phyloP scores from a whole-genome alignment of 1,140 invertebrate genomes.

The Drosophila triauraria region DNA sequence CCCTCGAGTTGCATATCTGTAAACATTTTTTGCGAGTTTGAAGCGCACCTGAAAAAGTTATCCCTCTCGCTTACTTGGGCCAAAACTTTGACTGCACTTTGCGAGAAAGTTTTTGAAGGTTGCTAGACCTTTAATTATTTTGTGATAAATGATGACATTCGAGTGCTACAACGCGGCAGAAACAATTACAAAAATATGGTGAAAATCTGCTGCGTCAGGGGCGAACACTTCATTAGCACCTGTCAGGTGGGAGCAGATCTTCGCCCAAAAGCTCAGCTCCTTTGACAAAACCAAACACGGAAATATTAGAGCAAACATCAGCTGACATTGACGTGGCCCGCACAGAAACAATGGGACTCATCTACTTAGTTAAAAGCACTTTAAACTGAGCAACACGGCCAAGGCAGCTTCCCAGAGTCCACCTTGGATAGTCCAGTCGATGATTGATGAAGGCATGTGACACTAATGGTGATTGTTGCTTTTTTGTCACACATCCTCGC shows the following conservation, averaged over 20 bases:
- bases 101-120: conserved; percentile 44
- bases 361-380: conserved; percentile 77
- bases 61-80: conserved; percentile 31
- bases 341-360: conserved; percentile 38
- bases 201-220: conserved; percentile 46
- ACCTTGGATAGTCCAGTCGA: conserved; percentile 64
- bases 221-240: conserved; percentile 80
- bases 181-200: conserved; percentile 54
- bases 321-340: conserved; percentile 69
- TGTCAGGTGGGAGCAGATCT: conserved; percentile 34
- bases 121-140: conserved; percentile 84
- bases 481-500: conserved; percentile 70
- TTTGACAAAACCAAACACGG: conserved; percentile 64
- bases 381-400: conserved; percentile 62
- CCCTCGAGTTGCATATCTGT: conserved; percentile 67
- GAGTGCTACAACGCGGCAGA: conserved; percentile 45
- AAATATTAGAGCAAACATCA: conserved; percentile 78
- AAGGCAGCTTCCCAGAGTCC: conserved; percentile 40
- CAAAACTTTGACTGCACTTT: conserved; percentile 61
- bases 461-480: conserved; percentile 84
- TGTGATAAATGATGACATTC: conserved; percentile 85
- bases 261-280: neutral
- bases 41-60: conserved; percentile 76
- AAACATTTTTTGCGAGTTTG: conserved; percentile 79
- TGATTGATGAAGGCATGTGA: conserved; percentile 81